Evolutionary conservation across 2,113 vertebrate genomes (phyloP), one percentile per base, ranked within the genome.

Genomic region (Hemicordylus capensis): DNA sequence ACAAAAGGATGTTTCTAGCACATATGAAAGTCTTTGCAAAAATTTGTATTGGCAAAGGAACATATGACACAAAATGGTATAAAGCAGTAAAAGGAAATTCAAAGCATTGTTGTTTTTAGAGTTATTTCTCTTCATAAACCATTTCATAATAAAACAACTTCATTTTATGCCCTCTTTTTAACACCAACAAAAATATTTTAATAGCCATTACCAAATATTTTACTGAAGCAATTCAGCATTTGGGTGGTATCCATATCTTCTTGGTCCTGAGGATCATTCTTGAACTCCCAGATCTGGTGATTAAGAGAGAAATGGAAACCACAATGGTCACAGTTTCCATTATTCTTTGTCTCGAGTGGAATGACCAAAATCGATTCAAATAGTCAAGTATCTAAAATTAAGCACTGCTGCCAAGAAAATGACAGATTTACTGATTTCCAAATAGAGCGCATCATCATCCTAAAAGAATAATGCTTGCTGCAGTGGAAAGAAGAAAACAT

Each of bases 181-280:
- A 80, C 91, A 91, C 77, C 59, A 93, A 89, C 12, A 54, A 93
- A 91, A 93, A 94, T 89, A 93, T 93, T 95, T 94, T 89, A 91
- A 77, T 88, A 89, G 61, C 63, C 76, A 48, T 84, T 84, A 84
- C 83, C 28, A 28, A 77, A 91, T 85, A 44, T 84, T 77, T 77
- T 63, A 90, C 81, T 44, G 76, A 91, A 93, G 85, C 80, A 85
- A 58, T 83, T 89, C 56, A 2, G 85, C 70, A 69, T 87, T 86
- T 89, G 89, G 80, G 76, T 56, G 39, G 81, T 84, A 81, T 56
- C 75, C 87, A 20, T 7, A 0, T 90, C 82, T 56, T 48, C 51
- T 70, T 0, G 0, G 22, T 14, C 0, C 31, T 64, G 85, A 91
- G 58, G 63, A 87, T 56, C 6, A 64, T 3, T 54, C 67, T 26